Base-by-base conservation (phyloP, 1,140 invertebrate species). In the Anthonomus grandis region DNA sequence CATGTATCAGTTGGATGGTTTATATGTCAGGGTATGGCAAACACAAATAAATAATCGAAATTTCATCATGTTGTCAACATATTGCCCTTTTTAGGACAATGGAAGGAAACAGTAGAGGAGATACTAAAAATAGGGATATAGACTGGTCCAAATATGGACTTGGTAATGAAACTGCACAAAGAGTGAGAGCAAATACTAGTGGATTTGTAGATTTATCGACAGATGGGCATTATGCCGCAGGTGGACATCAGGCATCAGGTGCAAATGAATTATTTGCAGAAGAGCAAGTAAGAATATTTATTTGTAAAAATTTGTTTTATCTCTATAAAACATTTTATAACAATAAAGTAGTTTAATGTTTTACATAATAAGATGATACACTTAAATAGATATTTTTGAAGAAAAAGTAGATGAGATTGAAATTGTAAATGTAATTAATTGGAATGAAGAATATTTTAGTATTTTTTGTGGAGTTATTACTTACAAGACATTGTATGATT, bases 261-360 rank as follows among this genome's bases (percentile, higher is more conserved):
- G 84, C 85, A 18, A 93, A 93, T 76, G 91, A 94, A 75, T 80
- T 94, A 27, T 94, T 91, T 75, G 87, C 89, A 17, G 88, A 92
- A 71, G 90, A 93, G 76, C 87, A 90, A 79, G 90, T 74, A 63
- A 12, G 24, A n/a, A 27, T 38, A 24, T 37, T 48, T 13, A n/a
- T n/a, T 25, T 46, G 25, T 10, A 4, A 24, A 0, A 19, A 8
- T 21, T 17, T 6, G 12, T 49, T 34, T 45, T n/a, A n/a, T n/a
- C n/a, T n/a, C n/a, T n/a, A n/a, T 4, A 49, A 49, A 45, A 19
- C 22, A 49, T 34, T 36, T 56, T 21, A 45, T 59, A 27, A 47
- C 39, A 6, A 27, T 55, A 50, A 42, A 31, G n/a, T 31, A 31
- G n/a, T 31, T 6, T 41, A 41, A 41, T 41, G n/a, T n/a, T n/a